Conservation (phyloP, 2,888 invertebrate genomes). For the Acanthoscelides obtectus region DNA sequence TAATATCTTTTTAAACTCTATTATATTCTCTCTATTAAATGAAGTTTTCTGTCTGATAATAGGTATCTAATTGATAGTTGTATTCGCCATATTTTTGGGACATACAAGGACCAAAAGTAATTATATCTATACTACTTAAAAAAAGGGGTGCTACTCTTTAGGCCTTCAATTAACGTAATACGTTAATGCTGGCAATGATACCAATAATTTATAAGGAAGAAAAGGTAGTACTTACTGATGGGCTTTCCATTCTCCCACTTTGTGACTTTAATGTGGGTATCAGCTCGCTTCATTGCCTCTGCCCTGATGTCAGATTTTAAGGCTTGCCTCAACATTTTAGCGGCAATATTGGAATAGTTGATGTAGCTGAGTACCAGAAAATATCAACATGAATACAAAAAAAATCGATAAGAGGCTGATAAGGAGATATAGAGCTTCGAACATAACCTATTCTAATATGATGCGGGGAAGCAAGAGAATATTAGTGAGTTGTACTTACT, state of each 20-base stretch:
- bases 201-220: background rate
- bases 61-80: no score
- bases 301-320: slow-evolving; percentile 69
- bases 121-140: background rate
- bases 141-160: background rate
- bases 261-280: slow-evolving; percentile 73
- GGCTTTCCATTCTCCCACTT: slow-evolving; percentile 89
- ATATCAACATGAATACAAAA: background rate
- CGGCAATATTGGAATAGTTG: slow-evolving; percentile 93
- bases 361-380: slow-evolving; percentile 70
- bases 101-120: no score
- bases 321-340: slow-evolving; percentile 72
- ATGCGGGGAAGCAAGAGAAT: slow-evolving; percentile 17
- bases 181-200: background rate
- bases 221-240: slow-evolving; percentile 61
- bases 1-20: no score
- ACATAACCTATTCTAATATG: slow-evolving; percentile 1
- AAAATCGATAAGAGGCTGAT: background rate
- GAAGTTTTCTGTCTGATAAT: no score
- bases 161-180: no score
- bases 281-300: slow-evolving; percentile 74
- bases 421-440: background rate
- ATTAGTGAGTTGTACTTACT: slow-evolving; percentile 54
- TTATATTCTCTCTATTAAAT: no score
- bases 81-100: no score